phyloP scores from a whole-genome alignment of 2,797 vertebrate genomes.

The Sebastes oblongus region DNA sequence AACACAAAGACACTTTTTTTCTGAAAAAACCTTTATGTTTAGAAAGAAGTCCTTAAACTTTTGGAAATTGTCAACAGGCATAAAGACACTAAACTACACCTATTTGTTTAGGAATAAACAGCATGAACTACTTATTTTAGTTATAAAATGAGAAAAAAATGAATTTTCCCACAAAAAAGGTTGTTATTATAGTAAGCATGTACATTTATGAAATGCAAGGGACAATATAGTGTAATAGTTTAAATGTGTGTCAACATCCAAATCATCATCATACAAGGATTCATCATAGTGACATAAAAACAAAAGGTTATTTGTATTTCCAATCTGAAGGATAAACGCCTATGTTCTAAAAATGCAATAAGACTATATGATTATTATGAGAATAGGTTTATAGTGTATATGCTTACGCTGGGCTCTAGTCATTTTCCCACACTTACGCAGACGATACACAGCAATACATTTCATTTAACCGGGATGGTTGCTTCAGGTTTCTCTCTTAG shows the following conservation, averaged over 20 bases:
- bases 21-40: neutral
- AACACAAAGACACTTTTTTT: neutral
- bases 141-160: neutral
- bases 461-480: neutral
- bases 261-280: neutral
- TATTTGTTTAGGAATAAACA: neutral
- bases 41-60: neutral
- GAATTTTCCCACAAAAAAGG: neutral
- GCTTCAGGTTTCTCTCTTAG: neutral
- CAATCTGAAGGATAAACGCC: neutral
- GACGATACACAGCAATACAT: neutral
- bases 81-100: neutral
- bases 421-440: neutral
- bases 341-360: neutral
- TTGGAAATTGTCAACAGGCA: neutral
- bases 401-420: neutral
- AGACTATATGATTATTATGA: neutral
- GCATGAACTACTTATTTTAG: neutral
- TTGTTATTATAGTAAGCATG: neutral
- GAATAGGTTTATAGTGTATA: neutral
- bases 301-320: neutral
- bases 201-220: neutral
- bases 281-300: neutral
- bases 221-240: neutral
- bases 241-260: neutral